Evolutionary conservation across 2,113 vertebrate genomes (phyloP).

Genomic region (Xiphias gladius): DNA sequence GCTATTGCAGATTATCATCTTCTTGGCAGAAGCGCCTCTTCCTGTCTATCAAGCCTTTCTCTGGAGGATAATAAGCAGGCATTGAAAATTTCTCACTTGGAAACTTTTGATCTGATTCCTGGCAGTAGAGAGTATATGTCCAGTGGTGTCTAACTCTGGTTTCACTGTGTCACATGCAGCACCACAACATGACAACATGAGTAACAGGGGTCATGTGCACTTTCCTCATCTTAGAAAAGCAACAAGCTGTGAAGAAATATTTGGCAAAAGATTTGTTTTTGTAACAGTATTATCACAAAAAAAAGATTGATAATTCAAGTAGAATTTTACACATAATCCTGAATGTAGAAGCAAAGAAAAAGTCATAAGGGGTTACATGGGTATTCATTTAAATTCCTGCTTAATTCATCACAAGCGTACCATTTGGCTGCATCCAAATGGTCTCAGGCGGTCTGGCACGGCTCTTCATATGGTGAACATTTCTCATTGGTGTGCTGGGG

Average conservation of each 20-base stretch:
- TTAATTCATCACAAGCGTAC: conserved; percentile 68
- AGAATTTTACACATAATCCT: conserved; percentile 15
- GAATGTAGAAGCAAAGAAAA: conserved; percentile 17
- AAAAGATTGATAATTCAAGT: background rate
- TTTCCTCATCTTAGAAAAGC: conserved; percentile 33
- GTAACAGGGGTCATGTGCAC: conserved; percentile 55
- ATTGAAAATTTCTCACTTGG: conserved; percentile 65
- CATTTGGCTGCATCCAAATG: conserved; percentile 65
- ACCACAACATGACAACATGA: conserved; percentile 45
- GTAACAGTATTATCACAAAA: background rate
- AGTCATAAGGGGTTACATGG: conserved; percentile 38
- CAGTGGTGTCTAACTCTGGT: conserved; percentile 38
- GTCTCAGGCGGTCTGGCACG: conserved; percentile 63
- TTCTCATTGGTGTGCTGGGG: conserved; percentile 82
- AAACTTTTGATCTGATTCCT: conserved; percentile 55
- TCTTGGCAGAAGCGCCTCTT: conserved; percentile 71
- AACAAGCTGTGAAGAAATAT: conserved; percentile 10
- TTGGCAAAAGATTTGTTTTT: background rate
- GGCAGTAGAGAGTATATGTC: conserved; percentile 35
- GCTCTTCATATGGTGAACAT: conserved; percentile 80
- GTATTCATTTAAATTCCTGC: conserved; percentile 65
- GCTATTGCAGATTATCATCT: conserved; percentile 76
- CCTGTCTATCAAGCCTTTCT: conserved; percentile 64
- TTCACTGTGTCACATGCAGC: conserved; percentile 58
- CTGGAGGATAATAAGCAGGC: conserved; percentile 67